Base-by-base conservation (phyloP, 2,888 invertebrate species). In the Lymantria dispar region DNA sequence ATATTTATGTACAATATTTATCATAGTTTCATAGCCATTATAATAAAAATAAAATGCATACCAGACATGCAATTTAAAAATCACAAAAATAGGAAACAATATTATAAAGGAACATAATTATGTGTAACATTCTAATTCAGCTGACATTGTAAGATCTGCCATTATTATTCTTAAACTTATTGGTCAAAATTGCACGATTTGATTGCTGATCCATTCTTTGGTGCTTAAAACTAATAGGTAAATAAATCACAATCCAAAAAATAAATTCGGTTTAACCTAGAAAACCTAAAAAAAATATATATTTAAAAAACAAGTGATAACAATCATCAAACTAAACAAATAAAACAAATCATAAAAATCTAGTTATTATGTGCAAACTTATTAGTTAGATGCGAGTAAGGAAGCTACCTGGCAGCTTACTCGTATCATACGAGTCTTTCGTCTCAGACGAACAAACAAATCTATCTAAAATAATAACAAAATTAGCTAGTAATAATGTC, bases 131-230 rank as follows among this genome's bases (percentile, higher is more conserved):
- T 22, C 64, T 74, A 74, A 63, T 68, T 68, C 62, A 74, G 76
- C 63, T 58, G 61, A 68, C 63, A 72, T 77, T 73, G 75, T 54
- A 78, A 76, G 63, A 62, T 69, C 68, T 64, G 72, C 74, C 60
- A 70, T 69, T 73, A 64, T 76, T 73, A 75, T 70, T 61, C 73
- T 73, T 74, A 75, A 63, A 58, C 52, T 58, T 78, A 72, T 74
- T 3, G 63, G 75, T 80, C 74, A 83, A 83, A 81, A 88, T 87
- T 87, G 87, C 87, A 87, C 86, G 74, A 74, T 69, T 70, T 61
- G 66, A 76, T 54, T 53, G 75, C 76, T 81, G 82, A 80, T 75
- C 64, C 68, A 77, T 79, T 86, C 89, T 90, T 90, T 89, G 90
- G 90, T 76, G 74, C 86, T 85, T 87, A 85, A 62, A 82, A 78